Evolutionary conservation across 1,140 invertebrate species (phyloP).

Genomic region (Holotrichia oblita): DNA sequence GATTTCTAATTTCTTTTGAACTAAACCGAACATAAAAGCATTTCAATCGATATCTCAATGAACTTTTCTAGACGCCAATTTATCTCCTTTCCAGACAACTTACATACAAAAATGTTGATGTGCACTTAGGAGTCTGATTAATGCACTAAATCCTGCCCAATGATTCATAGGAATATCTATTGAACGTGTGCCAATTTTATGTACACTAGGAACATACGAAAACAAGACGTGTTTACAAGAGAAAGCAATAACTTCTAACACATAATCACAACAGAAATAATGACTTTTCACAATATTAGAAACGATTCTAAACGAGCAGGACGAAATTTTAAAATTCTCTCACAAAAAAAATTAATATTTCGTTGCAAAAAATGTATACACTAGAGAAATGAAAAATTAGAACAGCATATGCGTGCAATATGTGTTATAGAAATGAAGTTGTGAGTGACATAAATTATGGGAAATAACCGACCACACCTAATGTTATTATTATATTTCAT

Average conservation of each 20-base stretch:
- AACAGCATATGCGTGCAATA: background rate
- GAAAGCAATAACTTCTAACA: background rate
- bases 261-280: background rate
- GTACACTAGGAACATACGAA: background rate
- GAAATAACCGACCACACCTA: background rate
- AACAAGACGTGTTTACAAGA: background rate
- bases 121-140: no score
- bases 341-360: no score
- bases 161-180: background rate
- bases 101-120: no score
- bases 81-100: no score
- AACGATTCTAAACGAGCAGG: no score
- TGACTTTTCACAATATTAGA: no score
- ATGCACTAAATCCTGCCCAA: background rate
- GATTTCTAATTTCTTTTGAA: no score
- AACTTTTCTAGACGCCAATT: no score
- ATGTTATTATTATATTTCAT: background rate
- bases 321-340: background rate
- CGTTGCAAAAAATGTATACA: no score
- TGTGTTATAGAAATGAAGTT: background rate
- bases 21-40: no score
- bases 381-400: background rate
- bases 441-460: background rate
- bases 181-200: background rate
- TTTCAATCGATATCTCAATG: no score